Evolutionary conservation across 1,140 invertebrate species (phyloP), one percentile per base, ranked within the genome.

Genomic region (Stegodyphus dumicola): DNA sequence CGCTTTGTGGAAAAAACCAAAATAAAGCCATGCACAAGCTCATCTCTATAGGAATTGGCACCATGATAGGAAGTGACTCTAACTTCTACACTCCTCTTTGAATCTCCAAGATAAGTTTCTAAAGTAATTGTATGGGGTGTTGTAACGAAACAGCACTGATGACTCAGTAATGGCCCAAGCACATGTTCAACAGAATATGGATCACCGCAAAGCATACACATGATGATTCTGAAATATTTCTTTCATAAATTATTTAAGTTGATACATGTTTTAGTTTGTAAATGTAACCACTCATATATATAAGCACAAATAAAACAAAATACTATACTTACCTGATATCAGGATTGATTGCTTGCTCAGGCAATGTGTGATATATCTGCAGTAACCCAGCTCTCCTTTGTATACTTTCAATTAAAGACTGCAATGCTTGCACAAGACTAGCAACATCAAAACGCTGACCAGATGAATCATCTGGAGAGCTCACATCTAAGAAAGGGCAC

Each of bases 171-270:
- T 2, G 97, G 97, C 56, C 94, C 94, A 17, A 99, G 92, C 70
- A 98, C 95, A 87, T 96, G 95, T 90, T 98, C 96, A 65, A 97
- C 94, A 2, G 95, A 95, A 89, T 95, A 98, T 15, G 96, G 95
- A 92, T 99, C 98, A 67, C 97, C 97, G 91, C 98, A 99, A 90
- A 99, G 97, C 93, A 99, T 95, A 90, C 97, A 98, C 93, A 99
- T 95, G 89, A 98, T 96, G 90, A 99, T 96, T 88, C 91, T 91
- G 86, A 86, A 89, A 89, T 53, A 65, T 33, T 33, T 33, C 33
- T 33, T 33, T 33, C 33, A 33, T 33, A 33, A 33, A 33, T 33
- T 13, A 51, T 51, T 33, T 33, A 33, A 33, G 33, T 3, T 33
- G 33, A 33, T 33, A 33, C 33, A 33, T 33, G 33, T 3, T 33